Conservation (phyloP, 2,113 vertebrate genomes). For the Brachirus orientalis region DNA sequence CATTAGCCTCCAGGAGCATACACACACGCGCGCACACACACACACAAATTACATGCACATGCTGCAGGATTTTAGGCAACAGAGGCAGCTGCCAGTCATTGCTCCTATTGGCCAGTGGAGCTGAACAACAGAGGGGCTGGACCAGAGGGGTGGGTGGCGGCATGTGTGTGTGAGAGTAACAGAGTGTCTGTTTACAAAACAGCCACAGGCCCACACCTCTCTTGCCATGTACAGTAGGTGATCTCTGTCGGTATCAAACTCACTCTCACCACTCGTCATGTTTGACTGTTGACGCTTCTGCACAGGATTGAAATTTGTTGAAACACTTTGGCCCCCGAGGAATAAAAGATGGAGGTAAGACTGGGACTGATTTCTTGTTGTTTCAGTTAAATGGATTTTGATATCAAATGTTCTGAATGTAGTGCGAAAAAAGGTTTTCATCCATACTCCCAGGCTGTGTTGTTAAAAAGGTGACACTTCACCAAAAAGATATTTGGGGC, state of each 20-base stretch:
- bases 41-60: conserved; percentile 3
- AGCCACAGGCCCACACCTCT: conserved; percentile 46
- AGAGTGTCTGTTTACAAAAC: conserved; percentile 76
- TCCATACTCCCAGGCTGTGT: no score
- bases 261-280: conserved; percentile 14
- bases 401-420: no score
- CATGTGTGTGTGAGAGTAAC: conserved; percentile 36
- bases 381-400: no score
- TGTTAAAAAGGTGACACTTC: background rate
- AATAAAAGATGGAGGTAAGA: conserved; percentile 74
- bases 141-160: conserved; percentile 2
- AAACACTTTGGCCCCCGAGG: background rate
- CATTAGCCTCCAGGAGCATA: background rate
- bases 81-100: conserved; percentile 46
- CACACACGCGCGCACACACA: conserved; percentile 23
- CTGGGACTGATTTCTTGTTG: background rate
- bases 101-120: conserved; percentile 58
- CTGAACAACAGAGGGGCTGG: conserved; percentile 37
- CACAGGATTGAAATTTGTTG: conserved; percentile 6
- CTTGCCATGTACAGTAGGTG: conserved; percentile 27
- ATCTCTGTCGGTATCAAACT: background rate
- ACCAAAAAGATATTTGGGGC: background rate
- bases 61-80: conserved; percentile 48
- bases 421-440: no score
- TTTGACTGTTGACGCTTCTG: background rate